A percentile compares a stretch with the other conserved stretches of the same genome.
phyloP scores from a whole-genome alignment of 2,113 vertebrate genomes.

The Procavia capensis region DNA sequence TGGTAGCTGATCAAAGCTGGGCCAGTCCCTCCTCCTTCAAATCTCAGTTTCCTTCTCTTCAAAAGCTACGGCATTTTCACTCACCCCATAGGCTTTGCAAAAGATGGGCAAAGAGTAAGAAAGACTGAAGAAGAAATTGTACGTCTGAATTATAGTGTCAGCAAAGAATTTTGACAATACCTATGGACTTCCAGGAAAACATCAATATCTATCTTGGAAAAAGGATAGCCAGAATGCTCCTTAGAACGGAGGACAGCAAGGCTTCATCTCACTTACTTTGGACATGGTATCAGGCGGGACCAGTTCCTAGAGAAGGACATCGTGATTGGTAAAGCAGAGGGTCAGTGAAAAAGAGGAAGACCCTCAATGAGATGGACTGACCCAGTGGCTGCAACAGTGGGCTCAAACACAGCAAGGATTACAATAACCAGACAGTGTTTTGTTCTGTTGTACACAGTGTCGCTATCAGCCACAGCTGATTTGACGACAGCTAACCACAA shows the following conservation, averaged over 20 bases:
- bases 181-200: neutral
- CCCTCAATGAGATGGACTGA: neutral
- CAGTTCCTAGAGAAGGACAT: neutral
- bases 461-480: too few relatives aligned
- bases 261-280: neutral
- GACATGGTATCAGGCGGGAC: neutral
- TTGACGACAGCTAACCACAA: too few relatives aligned
- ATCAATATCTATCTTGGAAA: neutral
- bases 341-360: neutral
- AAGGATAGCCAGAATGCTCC: neutral
- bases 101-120: neutral
- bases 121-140: too few relatives aligned
- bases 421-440: too few relatives aligned
- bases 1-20: accelerated
- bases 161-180: neutral
- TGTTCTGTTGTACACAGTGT: too few relatives aligned
- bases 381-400: neutral
- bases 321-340: neutral
- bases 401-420: neutral
- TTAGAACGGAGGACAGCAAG: neutral
- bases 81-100: too few relatives aligned
- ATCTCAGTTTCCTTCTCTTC: neutral
- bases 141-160: neutral
- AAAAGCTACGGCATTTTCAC: neutral
- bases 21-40: neutral